Evolutionary conservation across 2,113 vertebrate species (phyloP).

Genomic region (Pontoporia blainvillei): DNA sequence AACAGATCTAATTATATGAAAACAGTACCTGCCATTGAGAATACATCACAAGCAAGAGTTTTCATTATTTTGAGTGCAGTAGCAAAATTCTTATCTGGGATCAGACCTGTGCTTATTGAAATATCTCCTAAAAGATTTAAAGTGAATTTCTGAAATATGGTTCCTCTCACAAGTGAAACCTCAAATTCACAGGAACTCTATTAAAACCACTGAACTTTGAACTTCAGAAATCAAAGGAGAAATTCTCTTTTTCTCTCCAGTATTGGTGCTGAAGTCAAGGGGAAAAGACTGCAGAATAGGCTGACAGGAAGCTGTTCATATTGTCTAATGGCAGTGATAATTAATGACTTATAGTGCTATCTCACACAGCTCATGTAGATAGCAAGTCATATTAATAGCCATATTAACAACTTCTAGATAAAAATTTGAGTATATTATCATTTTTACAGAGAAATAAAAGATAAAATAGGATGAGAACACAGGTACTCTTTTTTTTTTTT

Average conservation of each 20-base stretch:
- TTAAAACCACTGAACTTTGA: background rate
- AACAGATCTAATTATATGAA: background rate
- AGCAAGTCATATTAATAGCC: background rate
- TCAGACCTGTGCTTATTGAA: background rate
- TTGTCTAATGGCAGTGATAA: background rate
- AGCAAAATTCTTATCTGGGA: background rate
- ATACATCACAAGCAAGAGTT: background rate
- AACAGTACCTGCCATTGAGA: background rate
- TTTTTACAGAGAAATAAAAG: constrained; percentile 4
- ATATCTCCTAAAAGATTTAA: background rate
- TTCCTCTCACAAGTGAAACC: background rate
- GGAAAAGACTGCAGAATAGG: background rate
- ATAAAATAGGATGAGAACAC: background rate
- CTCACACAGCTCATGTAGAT: background rate
- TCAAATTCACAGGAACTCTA: background rate
- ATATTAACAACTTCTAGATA: background rate
- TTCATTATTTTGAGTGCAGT: background rate
- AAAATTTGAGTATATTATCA: background rate
- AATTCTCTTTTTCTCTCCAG: background rate
- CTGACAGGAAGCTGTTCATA: background rate
- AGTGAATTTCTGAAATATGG: background rate
- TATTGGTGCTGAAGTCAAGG: background rate
- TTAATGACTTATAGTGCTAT: background rate
- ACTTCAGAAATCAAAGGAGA: background rate
- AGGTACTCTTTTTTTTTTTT: background rate